Percentiles rank a stretch among this genome's conserved stretches.
Conservation (phyloP, 2,797 vertebrate genomes). For the Delichon dasypus region DNA sequence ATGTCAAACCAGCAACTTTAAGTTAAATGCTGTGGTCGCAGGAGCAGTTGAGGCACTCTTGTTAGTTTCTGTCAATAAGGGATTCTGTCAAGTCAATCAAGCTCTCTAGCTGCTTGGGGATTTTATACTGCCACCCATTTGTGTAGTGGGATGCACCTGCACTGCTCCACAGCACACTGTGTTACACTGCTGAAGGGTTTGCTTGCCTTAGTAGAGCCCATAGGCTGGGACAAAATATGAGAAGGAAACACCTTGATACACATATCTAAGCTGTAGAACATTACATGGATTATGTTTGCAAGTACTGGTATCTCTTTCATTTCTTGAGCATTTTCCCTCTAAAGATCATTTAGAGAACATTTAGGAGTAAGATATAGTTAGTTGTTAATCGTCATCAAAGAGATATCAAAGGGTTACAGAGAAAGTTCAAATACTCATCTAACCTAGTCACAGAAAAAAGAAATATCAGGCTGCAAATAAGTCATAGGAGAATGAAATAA, state of each 20-base stretch:
- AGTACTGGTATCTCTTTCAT: not conserved
- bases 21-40: fast-evolving
- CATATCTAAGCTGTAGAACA: not conserved
- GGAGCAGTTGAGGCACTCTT: not conserved
- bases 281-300: not conserved
- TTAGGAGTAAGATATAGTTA: not conserved
- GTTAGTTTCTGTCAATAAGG: not conserved
- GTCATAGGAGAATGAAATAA: not conserved
- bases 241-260: not conserved
- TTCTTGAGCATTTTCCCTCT: not conserved
- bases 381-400: not conserved
- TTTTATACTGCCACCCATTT: not conserved
- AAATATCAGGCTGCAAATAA: not conserved
- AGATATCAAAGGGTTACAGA: not conserved
- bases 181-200: not conserved
- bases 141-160: not conserved
- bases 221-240: not conserved
- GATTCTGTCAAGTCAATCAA: not conserved
- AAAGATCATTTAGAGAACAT: not conserved
- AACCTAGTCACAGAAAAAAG: not conserved
- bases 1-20: not conserved
- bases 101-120: not conserved
- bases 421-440: not conserved
- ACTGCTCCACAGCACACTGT: not conserved
- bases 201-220: not conserved